Percentiles rank a stretch among this genome's conserved stretches.
Evolutionary conservation across 2,888 invertebrate species (phyloP).

Genomic region (Meganola albula): DNA sequence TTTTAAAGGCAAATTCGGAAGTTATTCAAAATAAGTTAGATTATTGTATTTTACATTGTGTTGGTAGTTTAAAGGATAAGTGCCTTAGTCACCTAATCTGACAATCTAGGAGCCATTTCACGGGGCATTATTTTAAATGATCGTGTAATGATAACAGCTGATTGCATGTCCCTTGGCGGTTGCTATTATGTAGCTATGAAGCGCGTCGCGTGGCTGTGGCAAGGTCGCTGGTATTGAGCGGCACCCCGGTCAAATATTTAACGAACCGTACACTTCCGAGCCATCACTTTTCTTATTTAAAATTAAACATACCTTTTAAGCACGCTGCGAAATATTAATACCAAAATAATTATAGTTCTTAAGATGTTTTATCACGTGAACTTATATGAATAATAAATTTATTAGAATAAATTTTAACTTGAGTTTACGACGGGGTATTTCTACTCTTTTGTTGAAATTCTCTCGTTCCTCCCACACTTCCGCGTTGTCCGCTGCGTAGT

Average conservation of each 20-base stretch:
- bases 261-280: conserved; percentile 34
- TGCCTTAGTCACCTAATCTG: no score
- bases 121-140: no score
- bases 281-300: conserved; percentile 26
- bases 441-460: conserved; percentile 36
- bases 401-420: no score
- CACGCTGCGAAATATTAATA: neutral
- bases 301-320: conserved; percentile 8
- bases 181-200: conserved; percentile 41
- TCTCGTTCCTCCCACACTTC: conserved; percentile 29
- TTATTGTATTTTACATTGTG: no score
- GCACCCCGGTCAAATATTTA: conserved; percentile 53
- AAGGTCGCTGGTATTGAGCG: conserved; percentile 62
- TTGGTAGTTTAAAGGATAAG: no score
- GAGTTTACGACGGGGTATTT: conserved; percentile 6
- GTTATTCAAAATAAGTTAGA: no score
- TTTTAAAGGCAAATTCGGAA: no score
- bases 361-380: conserved; percentile 1
- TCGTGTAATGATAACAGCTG: conserved; percentile 50
- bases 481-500: conserved; percentile 21
- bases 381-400: no score
- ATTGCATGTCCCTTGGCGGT: conserved; percentile 41
- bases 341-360: neutral
- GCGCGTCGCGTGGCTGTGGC: conserved; percentile 43
- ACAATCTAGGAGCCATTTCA: no score